phyloP scores from a whole-genome alignment of 2,113 vertebrate genomes.

The Muntiacus muntjak region DNA sequence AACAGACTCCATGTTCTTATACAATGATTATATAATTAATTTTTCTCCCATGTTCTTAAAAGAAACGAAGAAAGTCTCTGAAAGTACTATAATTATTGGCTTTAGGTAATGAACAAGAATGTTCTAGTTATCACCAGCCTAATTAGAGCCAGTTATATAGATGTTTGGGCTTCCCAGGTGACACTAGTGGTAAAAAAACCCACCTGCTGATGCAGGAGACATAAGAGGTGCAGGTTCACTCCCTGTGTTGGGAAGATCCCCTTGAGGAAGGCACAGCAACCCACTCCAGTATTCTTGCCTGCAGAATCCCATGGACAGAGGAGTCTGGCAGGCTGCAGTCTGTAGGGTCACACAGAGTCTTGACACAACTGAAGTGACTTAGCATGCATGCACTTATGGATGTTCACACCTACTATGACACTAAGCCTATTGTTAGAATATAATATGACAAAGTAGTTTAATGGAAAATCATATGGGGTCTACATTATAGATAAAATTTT shows the following conservation, averaged over 20 bases:
- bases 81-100: not conserved
- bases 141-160: not conserved
- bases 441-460: not conserved
- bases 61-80: not conserved
- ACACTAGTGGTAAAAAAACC: not conserved
- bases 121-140: not conserved
- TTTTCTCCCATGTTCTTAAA: not conserved
- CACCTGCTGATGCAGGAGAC: not conserved
- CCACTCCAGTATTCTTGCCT: not conserved
- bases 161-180: not conserved
- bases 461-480: not conserved
- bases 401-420: not conserved
- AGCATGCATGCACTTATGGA: not conserved
- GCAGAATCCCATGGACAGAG: not conserved
- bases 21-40: not conserved
- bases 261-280: not conserved
- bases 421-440: not conserved
- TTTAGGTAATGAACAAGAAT: slow-evolving; percentile 24
- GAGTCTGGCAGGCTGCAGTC: not conserved
- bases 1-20: not conserved
- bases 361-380: not conserved
- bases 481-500: not conserved
- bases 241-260: not conserved
- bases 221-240: not conserved
- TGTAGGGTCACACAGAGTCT: not conserved